phyloP scores from a whole-genome alignment of 64 coral and sea anemone species.

The Montipora cactus region DNA sequence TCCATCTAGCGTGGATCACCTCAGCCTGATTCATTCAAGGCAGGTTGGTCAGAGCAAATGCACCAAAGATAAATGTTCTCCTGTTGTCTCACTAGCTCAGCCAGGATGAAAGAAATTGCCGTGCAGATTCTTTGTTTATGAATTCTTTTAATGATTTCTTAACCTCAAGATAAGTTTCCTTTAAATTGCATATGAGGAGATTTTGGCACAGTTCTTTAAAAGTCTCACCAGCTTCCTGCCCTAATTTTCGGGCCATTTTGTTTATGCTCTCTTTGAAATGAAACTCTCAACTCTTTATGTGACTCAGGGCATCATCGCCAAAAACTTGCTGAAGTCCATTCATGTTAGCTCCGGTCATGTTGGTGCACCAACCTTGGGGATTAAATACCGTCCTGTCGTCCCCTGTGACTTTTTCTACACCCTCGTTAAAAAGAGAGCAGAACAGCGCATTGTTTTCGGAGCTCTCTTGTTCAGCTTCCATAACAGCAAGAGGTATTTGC shows the following conservation, averaged over 20 bases:
- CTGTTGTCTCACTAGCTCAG: conserved; percentile 10
- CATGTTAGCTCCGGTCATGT: no score
- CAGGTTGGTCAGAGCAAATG: conserved; percentile 18
- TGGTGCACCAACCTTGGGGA: no score
- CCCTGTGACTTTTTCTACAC: no score
- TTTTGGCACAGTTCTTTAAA: background rate
- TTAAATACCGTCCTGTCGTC: no score
- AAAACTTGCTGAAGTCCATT: no score
- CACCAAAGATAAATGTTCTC: conserved; percentile 31
- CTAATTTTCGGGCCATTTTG: conserved; percentile 19
- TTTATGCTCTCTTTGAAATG: conserved; percentile 41
- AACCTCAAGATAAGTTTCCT: background rate
- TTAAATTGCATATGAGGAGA: background rate
- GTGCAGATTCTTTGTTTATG: background rate
- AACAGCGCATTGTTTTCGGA: background rate
- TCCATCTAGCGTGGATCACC: conserved; percentile 5
- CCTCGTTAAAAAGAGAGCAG: no score
- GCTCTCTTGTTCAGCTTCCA: conserved; percentile 20
- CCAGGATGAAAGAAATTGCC: conserved; percentile 32
- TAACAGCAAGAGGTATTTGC: conserved; percentile 30
- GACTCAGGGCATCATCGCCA: no score
- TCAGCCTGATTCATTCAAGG: conserved; percentile 25
- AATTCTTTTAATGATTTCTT: background rate
- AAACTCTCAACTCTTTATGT: conserved; percentile 47
- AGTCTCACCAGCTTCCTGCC: background rate